Base-by-base conservation (phyloP, 2,797 vertebrate species). In the Myotis planiceps region DNA sequence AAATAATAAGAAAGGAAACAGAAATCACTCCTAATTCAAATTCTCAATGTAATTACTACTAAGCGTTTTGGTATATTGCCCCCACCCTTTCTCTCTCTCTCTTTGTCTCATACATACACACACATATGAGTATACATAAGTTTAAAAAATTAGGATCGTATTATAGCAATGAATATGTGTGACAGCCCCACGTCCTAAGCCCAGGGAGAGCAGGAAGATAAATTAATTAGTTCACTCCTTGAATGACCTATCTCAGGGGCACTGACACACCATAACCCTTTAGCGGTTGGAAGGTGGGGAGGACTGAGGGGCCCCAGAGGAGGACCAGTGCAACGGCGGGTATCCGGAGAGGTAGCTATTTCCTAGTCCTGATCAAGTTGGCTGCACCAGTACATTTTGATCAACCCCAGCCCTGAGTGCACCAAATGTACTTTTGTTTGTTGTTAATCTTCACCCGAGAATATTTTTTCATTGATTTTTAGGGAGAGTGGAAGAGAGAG, bases 331-430 rank as follows among this genome's bases (percentile, higher is more conserved):
- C 6, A 8, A 21, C 4, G 27, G 42, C 39, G 76, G 25, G 2
- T 2, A 0, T 51, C n/a, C 5, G 14, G 25, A 37, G 58, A 34
- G 27, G 39, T 25, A 19, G 2, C 7, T 10, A 0, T 60, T 42
- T 21, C 4, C 68, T 16, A 37, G 19, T 6, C 21, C 1, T 18
- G 65, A 74, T 12, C 29, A 29, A 0, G 10, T 0, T 79, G 74
- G 29, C 32, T 2, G 12, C 0, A 0, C 2, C 1, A 23, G 32
- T 14, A 9, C 13, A 0, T 58, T 32, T 10, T 7, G 32, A 32
- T 29, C 27, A 2, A 85, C 9, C 53, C 34, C 9, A 32, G 29
- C 23, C 34, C 42, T 15, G 47, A 5, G 42, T 3, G 10, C 6
- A 5, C 23, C 4, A 1, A 21, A 3, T 0, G 1, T 9, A 32